These are phyloP conservation scores for Papilio machaon DNA, from an alignment of 1,140 invertebrate genomes.

Conservation along the genomic window DNA sequence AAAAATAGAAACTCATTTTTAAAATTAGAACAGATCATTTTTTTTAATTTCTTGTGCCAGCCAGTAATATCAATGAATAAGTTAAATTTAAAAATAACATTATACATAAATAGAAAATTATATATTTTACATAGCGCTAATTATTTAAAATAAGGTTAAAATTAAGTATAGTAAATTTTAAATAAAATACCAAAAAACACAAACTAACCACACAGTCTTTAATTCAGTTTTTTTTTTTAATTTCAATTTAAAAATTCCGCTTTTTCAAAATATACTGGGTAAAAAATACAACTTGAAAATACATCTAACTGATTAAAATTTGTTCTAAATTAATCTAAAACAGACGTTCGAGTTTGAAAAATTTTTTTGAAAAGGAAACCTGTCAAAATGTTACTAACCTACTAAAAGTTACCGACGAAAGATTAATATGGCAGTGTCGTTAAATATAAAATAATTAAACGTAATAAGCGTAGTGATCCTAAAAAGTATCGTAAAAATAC, in stretches of 20 bases:
- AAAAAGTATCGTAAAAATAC: constrained; percentile 49
- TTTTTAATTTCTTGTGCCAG: constrained; percentile 20
- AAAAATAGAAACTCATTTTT: neutral
- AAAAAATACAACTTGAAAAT: constrained; percentile 42
- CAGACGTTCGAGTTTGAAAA: constrained; percentile 30
- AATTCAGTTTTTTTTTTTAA: constrained; percentile 43
- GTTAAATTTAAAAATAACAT: neutral
- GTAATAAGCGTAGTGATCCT: constrained; percentile 69
- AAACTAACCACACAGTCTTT: constrained; percentile 57
- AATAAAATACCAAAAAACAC: constrained; percentile 9
- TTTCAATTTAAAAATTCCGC: constrained; percentile 42
- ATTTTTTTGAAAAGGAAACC: constrained; percentile 28
- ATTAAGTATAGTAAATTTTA: neutral
- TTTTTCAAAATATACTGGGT: constrained; percentile 35
- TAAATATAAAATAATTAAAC: constrained; percentile 52
- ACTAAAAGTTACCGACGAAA: constrained; percentile 43
- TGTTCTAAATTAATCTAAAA: constrained; percentile 46
- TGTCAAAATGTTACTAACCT: constrained; percentile 27
- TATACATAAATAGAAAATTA: neutral
- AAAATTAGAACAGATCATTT: constrained; percentile 13
- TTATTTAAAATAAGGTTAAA: neutral
- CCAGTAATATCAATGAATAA: constrained; percentile 14
- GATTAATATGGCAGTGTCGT: constrained; percentile 70
- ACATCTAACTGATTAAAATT: constrained; percentile 44
- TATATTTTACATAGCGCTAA: neutral